Conservation (phyloP, 2,888 invertebrate genomes). For the Nasonovia ribisnigri region DNA sequence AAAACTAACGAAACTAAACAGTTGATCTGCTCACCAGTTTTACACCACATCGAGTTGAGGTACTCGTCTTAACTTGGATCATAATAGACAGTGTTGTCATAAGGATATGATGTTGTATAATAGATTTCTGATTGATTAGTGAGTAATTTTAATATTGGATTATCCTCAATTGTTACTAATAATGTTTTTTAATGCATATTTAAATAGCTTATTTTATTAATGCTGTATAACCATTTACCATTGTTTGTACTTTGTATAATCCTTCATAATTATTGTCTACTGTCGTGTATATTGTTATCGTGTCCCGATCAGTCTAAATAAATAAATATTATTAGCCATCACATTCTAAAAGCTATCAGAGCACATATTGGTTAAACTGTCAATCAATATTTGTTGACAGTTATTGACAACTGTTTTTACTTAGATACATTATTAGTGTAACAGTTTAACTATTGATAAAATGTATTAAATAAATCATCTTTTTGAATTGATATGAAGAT, state of each 20-base stretch:
- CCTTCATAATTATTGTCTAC: background rate
- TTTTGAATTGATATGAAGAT: background rate
- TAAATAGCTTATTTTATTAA: background rate
- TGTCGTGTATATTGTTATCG: background rate
- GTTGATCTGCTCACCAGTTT: background rate
- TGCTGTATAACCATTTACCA: background rate
- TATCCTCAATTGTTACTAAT: background rate
- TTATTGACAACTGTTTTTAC: background rate
- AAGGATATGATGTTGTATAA: background rate
- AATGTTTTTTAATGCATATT: background rate
- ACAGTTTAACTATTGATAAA: background rate
- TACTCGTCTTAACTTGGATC: background rate
- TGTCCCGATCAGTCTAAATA: background rate
- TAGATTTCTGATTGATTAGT: background rate
- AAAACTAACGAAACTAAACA: background rate
- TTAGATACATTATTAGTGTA: background rate
- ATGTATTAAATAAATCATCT: background rate
- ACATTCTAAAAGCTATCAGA: background rate
- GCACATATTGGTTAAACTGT: background rate
- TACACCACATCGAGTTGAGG: background rate
- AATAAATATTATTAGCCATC: background rate
- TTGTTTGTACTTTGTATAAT: background rate
- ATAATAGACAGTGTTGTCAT: background rate
- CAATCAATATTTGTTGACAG: background rate
- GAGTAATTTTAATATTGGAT: background rate